These are phyloP conservation scores for Thalassoma bifasciatum DNA, from an alignment of 2,113 vertebrate species.

Conservation along the genomic window DNA sequence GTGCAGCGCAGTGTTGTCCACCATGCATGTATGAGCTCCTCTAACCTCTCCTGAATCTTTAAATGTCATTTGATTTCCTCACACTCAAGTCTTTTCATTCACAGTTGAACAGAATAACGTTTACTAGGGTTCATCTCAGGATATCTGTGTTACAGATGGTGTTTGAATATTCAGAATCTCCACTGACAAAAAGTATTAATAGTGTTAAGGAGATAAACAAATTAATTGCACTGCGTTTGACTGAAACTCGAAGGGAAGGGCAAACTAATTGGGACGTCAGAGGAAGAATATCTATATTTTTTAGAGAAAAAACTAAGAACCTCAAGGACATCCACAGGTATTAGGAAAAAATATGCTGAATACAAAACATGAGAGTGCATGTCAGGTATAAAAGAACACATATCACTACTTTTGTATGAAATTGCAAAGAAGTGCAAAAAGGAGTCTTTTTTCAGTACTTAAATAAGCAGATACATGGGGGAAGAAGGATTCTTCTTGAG, in stretches of 20 bases:
- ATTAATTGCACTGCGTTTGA: constrained; percentile 10
- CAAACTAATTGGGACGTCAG: neutral
- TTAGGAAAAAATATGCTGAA: constrained; percentile 19
- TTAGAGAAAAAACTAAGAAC: constrained; percentile 26
- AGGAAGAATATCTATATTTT: constrained; percentile 30
- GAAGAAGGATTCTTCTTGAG: neutral
- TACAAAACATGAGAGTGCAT: neutral
- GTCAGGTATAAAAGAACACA: neutral
- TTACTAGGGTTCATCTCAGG: too few species aligned
- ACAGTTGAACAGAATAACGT: too few species aligned
- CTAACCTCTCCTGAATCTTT: neutral
- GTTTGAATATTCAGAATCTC: neutral
- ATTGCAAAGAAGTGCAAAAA: neutral
- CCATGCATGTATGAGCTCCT: too few species aligned
- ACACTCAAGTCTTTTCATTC: neutral
- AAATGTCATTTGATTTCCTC: neutral
- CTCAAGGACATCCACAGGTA: neutral
- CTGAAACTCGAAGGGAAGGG: neutral
- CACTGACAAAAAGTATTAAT: neutral
- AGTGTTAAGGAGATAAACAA: constrained; percentile 9
- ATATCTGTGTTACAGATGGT: neutral
- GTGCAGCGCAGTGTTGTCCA: too few species aligned
- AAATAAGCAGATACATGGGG: too few species aligned
- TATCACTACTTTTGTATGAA: neutral
- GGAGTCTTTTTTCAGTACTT: neutral